Evolutionary conservation across 2,113 vertebrate genomes (phyloP).

Genomic region (Bufo bufo): DNA sequence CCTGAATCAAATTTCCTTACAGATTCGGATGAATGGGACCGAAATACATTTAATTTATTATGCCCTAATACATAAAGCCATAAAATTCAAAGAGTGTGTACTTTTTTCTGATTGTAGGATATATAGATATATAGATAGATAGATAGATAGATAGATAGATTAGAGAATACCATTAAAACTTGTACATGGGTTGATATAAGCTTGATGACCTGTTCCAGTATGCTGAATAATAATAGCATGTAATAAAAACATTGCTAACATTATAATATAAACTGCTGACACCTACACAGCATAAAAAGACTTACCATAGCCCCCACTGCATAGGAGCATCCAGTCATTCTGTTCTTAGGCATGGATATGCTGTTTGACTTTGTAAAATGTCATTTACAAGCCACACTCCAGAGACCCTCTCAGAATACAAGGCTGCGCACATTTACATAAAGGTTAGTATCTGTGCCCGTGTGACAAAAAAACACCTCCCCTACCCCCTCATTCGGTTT

Average conservation of each 20-base stretch:
- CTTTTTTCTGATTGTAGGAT: no score
- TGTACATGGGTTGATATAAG: no score
- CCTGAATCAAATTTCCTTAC: no score
- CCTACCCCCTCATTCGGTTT: neutral
- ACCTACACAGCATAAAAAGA: conserved; percentile 34
- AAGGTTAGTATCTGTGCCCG: conserved; percentile 55
- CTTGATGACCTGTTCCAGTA: no score
- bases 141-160: no score
- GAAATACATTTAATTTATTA: no score
- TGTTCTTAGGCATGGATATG: conserved; percentile 47
- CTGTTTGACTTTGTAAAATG: conserved; percentile 66
- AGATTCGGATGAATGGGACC: no score
- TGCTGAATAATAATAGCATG: no score
- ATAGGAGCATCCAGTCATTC: conserved; percentile 59
- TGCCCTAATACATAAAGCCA: no score
- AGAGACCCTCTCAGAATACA: conserved; percentile 52
- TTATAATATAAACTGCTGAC: neutral
- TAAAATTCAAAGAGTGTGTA: no score
- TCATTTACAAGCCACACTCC: conserved; percentile 61
- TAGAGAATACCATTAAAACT: no score
- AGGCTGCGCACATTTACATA: conserved; percentile 54
- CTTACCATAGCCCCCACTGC: conserved; percentile 33
- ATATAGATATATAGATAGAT: no score
- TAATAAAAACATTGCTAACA: neutral
- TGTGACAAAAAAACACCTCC: conserved; percentile 30